Evolutionary conservation across 2,888 invertebrate species (phyloP), one percentile per base, ranked within the genome.

Genomic region (Eristalis tenax): DNA sequence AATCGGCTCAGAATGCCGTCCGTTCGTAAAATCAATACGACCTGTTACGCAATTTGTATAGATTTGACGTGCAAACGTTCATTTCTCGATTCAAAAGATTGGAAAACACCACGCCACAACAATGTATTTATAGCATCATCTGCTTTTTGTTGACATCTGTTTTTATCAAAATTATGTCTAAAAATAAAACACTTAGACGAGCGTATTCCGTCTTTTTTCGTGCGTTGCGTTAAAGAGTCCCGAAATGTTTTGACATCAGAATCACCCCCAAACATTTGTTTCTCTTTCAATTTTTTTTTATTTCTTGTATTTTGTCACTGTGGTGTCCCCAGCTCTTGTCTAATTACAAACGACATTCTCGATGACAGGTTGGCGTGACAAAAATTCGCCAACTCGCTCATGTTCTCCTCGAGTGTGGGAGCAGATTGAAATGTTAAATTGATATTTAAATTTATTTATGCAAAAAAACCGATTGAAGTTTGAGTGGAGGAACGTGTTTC

Each of bases 361-460:
- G 38, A 38, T 70, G 70, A 59, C 70, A 70, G 35, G 35, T 70
- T 70, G 59, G 70, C 69, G 59, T 70, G 70, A 70, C 70, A 70
- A 70, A 70, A 70, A 70, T 70, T 70, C 59, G 57, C 35, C 40
- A 26, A 59, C 26, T 26, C 35, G 38, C 59, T 70, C 56, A 59
- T 70, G 50, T 50, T 50, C 50, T 10, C 8, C 50, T 56, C 22
- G 32, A 32, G 3, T 18, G 15, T 56, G 22, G 56, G 35, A 22
- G 18, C 8, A 22, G 15, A 23, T 22, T 56, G 56, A 69, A 56
- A 56, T 22, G 22, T n/a, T 2, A 57, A 56, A 28, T 26, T 56
- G 13, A n/a, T 8, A 57, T 35, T 32, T 22, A 35, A 57, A 56
- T 22, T 57, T 56, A 32, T 56, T 69, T 69, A 56, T 26, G 56